These are phyloP conservation scores for Idaea dimidiata DNA, from an alignment of 2,888 invertebrate species.

Conservation along the genomic window DNA sequence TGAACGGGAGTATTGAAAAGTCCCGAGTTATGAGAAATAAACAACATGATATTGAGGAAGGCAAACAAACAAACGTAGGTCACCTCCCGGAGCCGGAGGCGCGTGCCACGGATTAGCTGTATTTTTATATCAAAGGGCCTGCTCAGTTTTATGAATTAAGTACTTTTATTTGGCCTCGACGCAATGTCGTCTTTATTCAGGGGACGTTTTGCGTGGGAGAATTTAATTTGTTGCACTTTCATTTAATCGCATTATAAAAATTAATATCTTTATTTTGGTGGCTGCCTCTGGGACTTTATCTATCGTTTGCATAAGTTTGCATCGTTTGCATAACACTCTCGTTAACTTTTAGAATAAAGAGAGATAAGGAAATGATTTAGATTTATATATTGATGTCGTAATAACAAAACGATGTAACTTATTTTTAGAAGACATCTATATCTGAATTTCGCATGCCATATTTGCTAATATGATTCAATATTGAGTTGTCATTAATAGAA, in stretches of 20 bases:
- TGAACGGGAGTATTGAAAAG: constrained; percentile 67
- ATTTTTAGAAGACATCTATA: background rate
- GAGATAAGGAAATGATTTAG: background rate
- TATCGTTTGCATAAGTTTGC: constrained; percentile 51
- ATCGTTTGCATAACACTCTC: constrained; percentile 20
- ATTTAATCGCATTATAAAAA: constrained; percentile 63
- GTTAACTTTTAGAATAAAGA: background rate
- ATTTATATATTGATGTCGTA: background rate
- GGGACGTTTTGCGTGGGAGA: constrained; percentile 72
- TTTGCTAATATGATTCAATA: background rate
- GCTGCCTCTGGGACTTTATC: constrained; percentile 44
- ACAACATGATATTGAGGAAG: constrained; percentile 57
- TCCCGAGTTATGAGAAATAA: constrained; percentile 64
- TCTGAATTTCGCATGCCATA: background rate
- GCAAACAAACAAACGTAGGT: constrained; percentile 64
- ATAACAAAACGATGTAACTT: background rate
- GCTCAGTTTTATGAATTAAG: constrained; percentile 71
- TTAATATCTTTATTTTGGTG: constrained; percentile 54
- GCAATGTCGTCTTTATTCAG: constrained; percentile 69
- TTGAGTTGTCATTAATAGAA: background rate
- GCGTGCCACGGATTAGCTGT: constrained; percentile 74
- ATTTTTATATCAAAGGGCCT: constrained; percentile 78
- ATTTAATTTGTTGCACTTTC: constrained; percentile 74
- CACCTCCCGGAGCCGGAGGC: constrained; percentile 60
- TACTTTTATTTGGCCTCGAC: constrained; percentile 60